phyloP scores from a whole-genome alignment of 2,888 invertebrate species.

The Callinectes sapidus region DNA sequence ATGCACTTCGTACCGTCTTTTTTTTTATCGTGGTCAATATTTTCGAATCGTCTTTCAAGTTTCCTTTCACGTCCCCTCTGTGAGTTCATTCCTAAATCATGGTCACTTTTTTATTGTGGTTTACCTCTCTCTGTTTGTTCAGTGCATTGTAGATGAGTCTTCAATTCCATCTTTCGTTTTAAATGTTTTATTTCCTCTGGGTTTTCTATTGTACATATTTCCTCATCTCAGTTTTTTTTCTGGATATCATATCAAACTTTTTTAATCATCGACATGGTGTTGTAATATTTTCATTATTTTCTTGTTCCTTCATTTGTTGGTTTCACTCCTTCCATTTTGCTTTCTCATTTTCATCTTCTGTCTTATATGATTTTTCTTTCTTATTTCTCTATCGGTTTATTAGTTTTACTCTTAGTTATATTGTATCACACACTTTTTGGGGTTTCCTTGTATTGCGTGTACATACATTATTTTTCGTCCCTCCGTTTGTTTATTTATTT shows the following conservation, averaged over 20 bases:
- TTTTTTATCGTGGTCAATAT: not conserved
- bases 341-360: not conserved
- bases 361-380: not conserved
- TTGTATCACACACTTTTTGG: not conserved
- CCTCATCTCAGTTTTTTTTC: not conserved
- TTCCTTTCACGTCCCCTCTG: not conserved
- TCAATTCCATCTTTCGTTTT: not conserved
- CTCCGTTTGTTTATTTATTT: not conserved
- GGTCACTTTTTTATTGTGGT: not conserved
- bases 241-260: too few relatives aligned
- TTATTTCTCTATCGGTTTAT: not conserved
- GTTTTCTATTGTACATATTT: not conserved
- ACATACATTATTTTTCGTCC: not conserved
- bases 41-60: not conserved
- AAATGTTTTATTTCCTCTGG: not conserved
- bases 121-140: not conserved
- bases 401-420: not conserved
- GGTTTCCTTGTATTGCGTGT: too few relatives aligned
- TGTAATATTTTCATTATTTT: not conserved
- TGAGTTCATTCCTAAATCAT: not conserved
- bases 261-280: not conserved
- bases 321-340: not conserved
- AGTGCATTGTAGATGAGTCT: not conserved
- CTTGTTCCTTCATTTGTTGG: not conserved
- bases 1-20: not conserved